These are phyloP conservation scores for Motacilla tschutschensis DNA, from an alignment of 2,113 vertebrate genomes.

Conservation along the genomic window DNA sequence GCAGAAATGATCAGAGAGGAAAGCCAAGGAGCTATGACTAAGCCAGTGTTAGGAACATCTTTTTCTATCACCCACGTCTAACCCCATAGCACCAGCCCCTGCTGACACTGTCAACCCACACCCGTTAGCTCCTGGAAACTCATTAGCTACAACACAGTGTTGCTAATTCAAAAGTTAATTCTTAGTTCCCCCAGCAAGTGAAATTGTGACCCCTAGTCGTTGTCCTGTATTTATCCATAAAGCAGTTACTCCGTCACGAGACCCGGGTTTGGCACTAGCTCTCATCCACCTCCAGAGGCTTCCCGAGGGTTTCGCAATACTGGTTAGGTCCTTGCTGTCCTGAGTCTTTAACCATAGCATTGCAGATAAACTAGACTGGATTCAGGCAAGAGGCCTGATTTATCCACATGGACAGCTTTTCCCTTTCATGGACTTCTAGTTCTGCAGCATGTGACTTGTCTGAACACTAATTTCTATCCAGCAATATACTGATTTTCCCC, in stretches of 20 bases:
- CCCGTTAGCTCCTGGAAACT: not conserved
- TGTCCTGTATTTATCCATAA: not conserved
- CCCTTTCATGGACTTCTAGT: not conserved
- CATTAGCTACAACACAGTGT: not conserved
- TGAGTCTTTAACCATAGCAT: not conserved
- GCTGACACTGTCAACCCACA: not conserved
- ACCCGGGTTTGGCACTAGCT: not conserved
- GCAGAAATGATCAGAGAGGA: not conserved
- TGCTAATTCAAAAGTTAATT: not conserved
- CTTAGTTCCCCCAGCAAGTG: not conserved
- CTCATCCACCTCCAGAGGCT: not conserved
- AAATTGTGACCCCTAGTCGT: not conserved
- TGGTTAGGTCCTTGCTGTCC: not conserved
- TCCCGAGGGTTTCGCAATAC: fast-evolving
- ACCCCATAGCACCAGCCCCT: not conserved
- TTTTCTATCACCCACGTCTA: not conserved
- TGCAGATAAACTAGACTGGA: not conserved
- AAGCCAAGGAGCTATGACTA: conserved; percentile 14
- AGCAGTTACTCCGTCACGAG: not conserved
- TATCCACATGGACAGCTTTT: not conserved
- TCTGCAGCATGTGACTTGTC: not conserved
- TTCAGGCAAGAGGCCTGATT: not conserved
- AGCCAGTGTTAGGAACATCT: not conserved
- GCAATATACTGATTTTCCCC: not conserved
- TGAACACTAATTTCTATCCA: not conserved